Evolutionary conservation across 2,797 vertebrate genomes (phyloP).

Genomic region (Sciurus vulgaris): DNA sequence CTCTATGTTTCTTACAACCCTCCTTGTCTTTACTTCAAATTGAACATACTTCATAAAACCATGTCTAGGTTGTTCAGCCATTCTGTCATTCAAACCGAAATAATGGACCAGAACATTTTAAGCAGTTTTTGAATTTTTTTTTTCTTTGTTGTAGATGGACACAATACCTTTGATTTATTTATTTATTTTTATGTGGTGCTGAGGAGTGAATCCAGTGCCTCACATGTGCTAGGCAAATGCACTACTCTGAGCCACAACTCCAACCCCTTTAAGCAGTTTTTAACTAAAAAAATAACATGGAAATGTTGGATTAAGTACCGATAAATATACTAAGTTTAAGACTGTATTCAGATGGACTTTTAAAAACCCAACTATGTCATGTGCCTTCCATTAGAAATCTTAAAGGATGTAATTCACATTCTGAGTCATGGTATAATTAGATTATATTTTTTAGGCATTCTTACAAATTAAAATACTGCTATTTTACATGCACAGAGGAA

Average conservation of each 20-base stretch:
- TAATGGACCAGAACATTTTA: slow-evolving; percentile 58
- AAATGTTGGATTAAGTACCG: slow-evolving; percentile 82
- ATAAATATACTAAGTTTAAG: slow-evolving; percentile 83
- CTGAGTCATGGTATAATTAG: slow-evolving; percentile 85
- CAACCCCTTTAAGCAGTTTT: slow-evolving; percentile 77
- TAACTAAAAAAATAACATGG: slow-evolving; percentile 86
- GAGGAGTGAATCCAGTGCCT: no score
- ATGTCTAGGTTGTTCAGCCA: slow-evolving; percentile 30
- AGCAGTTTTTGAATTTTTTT: slow-evolving; percentile 56
- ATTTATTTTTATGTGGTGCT: no score
- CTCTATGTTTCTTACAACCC: neutral
- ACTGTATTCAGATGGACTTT: slow-evolving; percentile 80
- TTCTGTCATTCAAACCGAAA: slow-evolving; percentile 64
- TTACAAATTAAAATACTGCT: slow-evolving; percentile 91
- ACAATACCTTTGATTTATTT: no score
- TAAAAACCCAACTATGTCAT: slow-evolving; percentile 38
- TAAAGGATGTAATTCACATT: slow-evolving; percentile 81
- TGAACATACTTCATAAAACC: slow-evolving; percentile 14
- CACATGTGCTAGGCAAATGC: no score
- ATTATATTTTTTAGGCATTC: slow-evolving; percentile 91
- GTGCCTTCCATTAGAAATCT: slow-evolving; percentile 79
- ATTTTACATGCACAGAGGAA: slow-evolving; percentile 89
- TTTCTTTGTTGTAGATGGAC: no score
- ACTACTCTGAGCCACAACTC: no score
- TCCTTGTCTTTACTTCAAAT: slow-evolving; percentile 31